A percentile compares a stretch with the other conserved stretches of the same genome.
phyloP scores from a whole-genome alignment of 2,888 invertebrate genomes.

The Heliconius erato region DNA sequence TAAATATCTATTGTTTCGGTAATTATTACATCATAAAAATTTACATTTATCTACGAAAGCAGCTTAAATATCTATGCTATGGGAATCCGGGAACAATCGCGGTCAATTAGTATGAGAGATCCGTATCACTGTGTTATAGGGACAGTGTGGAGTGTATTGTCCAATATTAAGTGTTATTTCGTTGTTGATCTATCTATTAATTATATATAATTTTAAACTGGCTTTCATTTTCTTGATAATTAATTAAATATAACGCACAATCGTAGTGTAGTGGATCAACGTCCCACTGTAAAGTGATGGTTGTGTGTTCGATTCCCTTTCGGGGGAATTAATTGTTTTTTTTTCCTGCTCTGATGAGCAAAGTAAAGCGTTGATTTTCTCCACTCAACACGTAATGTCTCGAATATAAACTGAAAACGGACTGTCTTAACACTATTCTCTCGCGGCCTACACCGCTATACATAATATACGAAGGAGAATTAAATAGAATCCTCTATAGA shows the following conservation, averaged over 20 bases:
- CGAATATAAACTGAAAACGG: not conserved
- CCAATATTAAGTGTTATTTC: constrained; percentile 4
- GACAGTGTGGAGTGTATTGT: constrained; percentile 9
- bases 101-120: constrained; percentile 33
- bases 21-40: constrained; percentile 47
- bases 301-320: not conserved
- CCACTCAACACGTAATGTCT: not conserved
- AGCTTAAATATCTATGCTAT: constrained; percentile 46
- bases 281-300: not conserved
- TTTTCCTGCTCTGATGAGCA: not conserved
- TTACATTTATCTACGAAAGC: constrained; percentile 43
- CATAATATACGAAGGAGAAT: no score
- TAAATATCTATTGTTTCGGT: constrained; percentile 45
- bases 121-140: constrained; percentile 19
- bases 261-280: no score
- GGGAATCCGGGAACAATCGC: constrained; percentile 42
- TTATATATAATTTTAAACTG: not conserved
- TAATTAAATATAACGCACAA: no score
- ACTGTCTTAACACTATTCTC: not conserved
- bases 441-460: no score
- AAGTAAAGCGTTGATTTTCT: not conserved
- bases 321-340: not conserved
- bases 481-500: no score
- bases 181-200: not conserved
- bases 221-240: no score